phyloP scores from a whole-genome alignment of 2,113 vertebrate genomes.

The Campylorhamphus procurvoides region DNA sequence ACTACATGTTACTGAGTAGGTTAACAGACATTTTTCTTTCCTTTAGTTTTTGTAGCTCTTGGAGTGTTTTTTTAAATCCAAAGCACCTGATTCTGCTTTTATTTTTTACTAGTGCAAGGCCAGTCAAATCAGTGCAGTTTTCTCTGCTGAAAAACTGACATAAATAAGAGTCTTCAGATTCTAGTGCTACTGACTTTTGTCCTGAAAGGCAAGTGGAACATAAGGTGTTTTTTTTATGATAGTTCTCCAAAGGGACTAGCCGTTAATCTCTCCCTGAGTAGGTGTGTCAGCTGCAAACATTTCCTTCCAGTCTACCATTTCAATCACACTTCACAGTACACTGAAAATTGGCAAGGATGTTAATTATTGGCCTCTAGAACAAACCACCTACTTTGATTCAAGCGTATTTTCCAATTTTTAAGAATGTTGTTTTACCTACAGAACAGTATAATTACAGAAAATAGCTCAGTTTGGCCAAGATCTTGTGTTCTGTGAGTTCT shows the following conservation, averaged over 20 bases:
- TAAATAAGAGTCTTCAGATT: constrained; percentile 20
- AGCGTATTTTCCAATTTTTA: constrained; percentile 59
- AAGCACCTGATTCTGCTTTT: neutral
- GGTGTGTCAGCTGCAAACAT: constrained; percentile 74
- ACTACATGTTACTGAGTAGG: neutral
- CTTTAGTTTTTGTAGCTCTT: neutral
- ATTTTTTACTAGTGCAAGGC: neutral
- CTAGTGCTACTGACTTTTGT: constrained; percentile 53
- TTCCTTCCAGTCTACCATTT: constrained; percentile 75
- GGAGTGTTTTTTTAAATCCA: neutral
- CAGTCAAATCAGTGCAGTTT: neutral
- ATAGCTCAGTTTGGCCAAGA: constrained; percentile 67
- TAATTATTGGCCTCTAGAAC: constrained; percentile 73
- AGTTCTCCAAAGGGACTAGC: constrained; percentile 64
- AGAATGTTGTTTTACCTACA: constrained; percentile 69
- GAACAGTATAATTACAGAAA: constrained; percentile 72
- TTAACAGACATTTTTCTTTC: neutral
- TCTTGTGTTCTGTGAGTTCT: constrained; percentile 49
- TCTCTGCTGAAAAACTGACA: constrained; percentile 4
- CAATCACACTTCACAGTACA: constrained; percentile 76
- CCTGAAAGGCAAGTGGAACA: constrained; percentile 51
- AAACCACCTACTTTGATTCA: constrained; percentile 73
- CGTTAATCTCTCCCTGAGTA: constrained; percentile 66
- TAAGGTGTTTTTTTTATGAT: constrained; percentile 64
- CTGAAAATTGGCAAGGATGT: constrained; percentile 75